Evolutionary conservation across 2,797 vertebrate genomes (phyloP).

Genomic region (Pangasius djambal): DNA sequence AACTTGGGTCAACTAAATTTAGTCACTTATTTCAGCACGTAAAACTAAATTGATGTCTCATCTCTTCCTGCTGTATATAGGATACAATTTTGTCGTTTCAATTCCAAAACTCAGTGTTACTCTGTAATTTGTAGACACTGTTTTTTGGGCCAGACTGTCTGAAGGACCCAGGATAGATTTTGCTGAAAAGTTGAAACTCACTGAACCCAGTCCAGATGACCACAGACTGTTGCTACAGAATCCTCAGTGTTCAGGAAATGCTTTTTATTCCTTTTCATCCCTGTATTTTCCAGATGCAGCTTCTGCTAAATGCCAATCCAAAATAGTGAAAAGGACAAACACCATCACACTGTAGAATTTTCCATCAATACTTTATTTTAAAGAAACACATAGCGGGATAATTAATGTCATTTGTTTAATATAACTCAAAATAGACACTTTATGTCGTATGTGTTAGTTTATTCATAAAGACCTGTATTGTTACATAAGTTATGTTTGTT

Average conservation of each 20-base stretch:
- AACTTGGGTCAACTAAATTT: constrained; percentile 1
- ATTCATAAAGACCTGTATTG: background rate
- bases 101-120: background rate
- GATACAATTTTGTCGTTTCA: background rate
- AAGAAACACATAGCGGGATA: background rate
- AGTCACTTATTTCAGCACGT: constrained; percentile 12
- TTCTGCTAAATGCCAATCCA: background rate
- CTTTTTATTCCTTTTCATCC: constrained; percentile 34
- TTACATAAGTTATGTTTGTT: background rate
- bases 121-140: constrained; percentile 23
- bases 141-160: constrained; percentile 28
- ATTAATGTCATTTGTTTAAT: background rate
- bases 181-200: background rate
- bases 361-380: background rate
- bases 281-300: background rate
- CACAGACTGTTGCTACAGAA: background rate
- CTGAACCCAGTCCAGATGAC: background rate
- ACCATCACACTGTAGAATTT: background rate
- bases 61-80: background rate
- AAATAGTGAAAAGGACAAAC: background rate
- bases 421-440: background rate
- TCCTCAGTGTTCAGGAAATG: constrained; percentile 43
- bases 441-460: background rate
- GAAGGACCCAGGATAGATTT: background rate
- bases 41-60: constrained; percentile 21